Percentiles rank a stretch among this genome's conserved stretches.
Conservation (phyloP, 2,797 vertebrate genomes). For the Lophius americanus region DNA sequence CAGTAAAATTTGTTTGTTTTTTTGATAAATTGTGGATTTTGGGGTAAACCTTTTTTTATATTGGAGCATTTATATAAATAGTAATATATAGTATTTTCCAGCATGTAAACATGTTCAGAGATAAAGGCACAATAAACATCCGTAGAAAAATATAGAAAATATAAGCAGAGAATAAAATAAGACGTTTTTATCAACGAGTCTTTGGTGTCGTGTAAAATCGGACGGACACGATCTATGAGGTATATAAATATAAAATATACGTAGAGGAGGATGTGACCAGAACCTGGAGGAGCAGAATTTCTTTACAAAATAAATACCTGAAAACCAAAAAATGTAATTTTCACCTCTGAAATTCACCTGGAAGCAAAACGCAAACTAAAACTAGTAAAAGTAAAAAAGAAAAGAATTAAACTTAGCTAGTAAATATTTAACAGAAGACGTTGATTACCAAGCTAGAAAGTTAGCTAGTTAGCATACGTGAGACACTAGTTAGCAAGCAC, state of each 20-base stretch:
- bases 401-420: too few species aligned
- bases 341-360: neutral
- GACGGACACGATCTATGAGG: constrained; percentile 25
- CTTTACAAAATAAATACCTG: neutral
- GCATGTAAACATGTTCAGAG: constrained; percentile 44
- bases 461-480: too few species aligned
- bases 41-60: neutral
- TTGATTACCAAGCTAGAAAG: too few species aligned
- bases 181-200: constrained; percentile 18
- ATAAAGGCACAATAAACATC: constrained; percentile 57
- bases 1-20: neutral
- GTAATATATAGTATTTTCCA: constrained; percentile 23
- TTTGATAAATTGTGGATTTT: neutral
- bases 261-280: neutral
- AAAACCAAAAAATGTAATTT: neutral
- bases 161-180: constrained; percentile 41
- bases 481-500: too few species aligned
- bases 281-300: too few species aligned
- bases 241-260: constrained; percentile 3
- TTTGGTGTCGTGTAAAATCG: constrained; percentile 33
- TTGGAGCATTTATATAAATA: constrained; percentile 42
- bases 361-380: too few species aligned
- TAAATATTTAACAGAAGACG: too few species aligned
- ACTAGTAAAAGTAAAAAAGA: too few species aligned
- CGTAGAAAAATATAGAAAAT: constrained; percentile 77